phyloP scores from a whole-genome alignment of 2,797 vertebrate genomes.

The Amblyraja radiata region DNA sequence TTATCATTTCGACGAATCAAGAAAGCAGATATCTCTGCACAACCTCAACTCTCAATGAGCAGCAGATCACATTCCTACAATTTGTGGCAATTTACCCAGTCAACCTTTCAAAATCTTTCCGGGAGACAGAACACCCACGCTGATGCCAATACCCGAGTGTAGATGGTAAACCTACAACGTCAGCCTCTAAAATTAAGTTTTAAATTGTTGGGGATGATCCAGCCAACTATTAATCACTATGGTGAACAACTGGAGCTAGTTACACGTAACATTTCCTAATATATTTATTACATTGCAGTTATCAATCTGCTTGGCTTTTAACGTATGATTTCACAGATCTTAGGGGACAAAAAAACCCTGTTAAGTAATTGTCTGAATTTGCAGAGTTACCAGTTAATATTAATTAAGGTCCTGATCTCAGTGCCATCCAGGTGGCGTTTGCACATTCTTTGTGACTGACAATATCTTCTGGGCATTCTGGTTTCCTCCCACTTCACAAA shows the following conservation, averaged over 20 bases:
- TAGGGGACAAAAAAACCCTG: background rate
- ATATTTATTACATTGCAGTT: background rate
- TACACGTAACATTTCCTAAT: background rate
- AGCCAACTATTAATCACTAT: background rate
- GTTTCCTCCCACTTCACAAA: too few species aligned
- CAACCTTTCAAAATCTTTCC: background rate
- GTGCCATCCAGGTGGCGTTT: too few species aligned
- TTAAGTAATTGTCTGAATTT: background rate
- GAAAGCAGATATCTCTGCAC: background rate
- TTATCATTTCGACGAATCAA: too few species aligned
- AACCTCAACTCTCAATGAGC: background rate
- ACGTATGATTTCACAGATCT: background rate
- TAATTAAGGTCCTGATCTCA: background rate
- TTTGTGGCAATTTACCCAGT: background rate
- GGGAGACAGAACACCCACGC: background rate
- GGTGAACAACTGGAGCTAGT: background rate
- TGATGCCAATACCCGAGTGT: background rate
- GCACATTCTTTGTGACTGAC: too few species aligned
- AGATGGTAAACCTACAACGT: background rate
- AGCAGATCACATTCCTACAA: background rate
- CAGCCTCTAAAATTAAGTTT: conserved; percentile 2
- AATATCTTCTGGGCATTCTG: too few species aligned
- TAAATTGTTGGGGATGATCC: background rate
- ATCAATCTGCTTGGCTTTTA: background rate
- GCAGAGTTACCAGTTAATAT: background rate